Percentiles rank a stretch among this genome's conserved stretches.
Evolutionary conservation across 2,888 invertebrate genomes (phyloP).

Genomic region (Aporophyla nigra): DNA sequence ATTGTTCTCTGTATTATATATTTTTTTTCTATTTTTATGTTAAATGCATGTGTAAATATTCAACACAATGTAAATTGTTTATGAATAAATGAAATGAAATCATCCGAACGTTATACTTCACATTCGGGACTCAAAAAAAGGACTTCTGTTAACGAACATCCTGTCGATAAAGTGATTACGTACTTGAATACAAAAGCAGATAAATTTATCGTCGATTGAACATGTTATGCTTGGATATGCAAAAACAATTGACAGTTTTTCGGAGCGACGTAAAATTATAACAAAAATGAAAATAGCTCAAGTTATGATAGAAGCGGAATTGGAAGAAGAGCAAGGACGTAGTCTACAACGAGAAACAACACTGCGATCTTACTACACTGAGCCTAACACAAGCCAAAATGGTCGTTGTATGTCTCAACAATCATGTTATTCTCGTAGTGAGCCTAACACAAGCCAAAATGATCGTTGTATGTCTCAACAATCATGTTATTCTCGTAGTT

Average conservation of each 20-base stretch:
- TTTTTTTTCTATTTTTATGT: no score
- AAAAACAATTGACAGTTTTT: slow-evolving; percentile 36
- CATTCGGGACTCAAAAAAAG: slow-evolving; percentile 24
- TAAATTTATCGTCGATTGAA: slow-evolving; percentile 31
- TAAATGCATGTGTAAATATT: no score
- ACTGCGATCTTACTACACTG: slow-evolving; percentile 13
- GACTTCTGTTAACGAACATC: slow-evolving; percentile 25
- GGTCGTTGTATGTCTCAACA: no score
- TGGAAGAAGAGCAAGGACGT: slow-evolving; percentile 33
- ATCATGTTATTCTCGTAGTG: no score
- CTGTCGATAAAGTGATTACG: slow-evolving; percentile 32
- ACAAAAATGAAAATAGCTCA: slow-evolving; percentile 39
- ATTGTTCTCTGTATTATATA: no score
- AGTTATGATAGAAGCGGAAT: slow-evolving; percentile 32
- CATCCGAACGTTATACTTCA: neutral
- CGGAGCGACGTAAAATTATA: slow-evolving; percentile 28
- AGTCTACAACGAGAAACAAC: slow-evolving; percentile 19
- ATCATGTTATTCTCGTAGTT: slow-evolving; percentile 20
- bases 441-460: slow-evolving; percentile 8
- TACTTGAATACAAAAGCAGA: slow-evolving; percentile 31
- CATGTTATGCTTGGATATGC: slow-evolving; percentile 34
- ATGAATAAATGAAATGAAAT: no score
- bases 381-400: slow-evolving; percentile 4
- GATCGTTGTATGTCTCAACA: slow-evolving; percentile 26
- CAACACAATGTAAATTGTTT: no score